Conservation (phyloP, 2,113 vertebrate species). For the Hydrolagus affinis region DNA sequence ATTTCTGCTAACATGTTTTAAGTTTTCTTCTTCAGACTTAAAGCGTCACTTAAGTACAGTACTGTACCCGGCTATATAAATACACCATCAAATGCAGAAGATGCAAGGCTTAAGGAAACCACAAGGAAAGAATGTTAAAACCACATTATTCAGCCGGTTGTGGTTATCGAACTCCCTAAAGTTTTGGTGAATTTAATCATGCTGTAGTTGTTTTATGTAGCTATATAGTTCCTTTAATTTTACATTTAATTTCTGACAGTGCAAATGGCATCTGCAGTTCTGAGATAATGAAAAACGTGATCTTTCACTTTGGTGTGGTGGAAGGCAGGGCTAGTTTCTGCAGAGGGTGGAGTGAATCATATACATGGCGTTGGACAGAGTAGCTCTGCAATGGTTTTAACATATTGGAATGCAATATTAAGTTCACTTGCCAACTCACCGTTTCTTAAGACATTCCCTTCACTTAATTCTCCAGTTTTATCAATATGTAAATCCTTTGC, state of each 20-base stretch:
- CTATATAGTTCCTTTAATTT: conserved; percentile 1
- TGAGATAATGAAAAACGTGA: not conserved
- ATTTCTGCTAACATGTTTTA: too few relatives aligned
- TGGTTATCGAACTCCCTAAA: too few relatives aligned
- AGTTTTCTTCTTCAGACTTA: too few relatives aligned
- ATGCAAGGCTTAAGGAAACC: too few relatives aligned
- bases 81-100: too few relatives aligned
- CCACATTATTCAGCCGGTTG: too few relatives aligned
- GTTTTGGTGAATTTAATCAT: too few relatives aligned
- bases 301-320: not conserved
- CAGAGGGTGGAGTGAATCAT: not conserved
- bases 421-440: not conserved
- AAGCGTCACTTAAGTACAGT: too few relatives aligned
- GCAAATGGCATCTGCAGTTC: not conserved
- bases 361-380: not conserved
- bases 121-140: too few relatives aligned
- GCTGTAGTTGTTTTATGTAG: too few relatives aligned
- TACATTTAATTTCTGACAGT: not conserved
- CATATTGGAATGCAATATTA: not conserved
- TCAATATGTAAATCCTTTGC: not conserved
- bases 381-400: not conserved
- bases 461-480: not conserved
- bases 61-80: too few relatives aligned
- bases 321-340: not conserved
- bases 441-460: not conserved